Conservation (phyloP, 2,888 invertebrate species). For the Agriopis marginaria region DNA sequence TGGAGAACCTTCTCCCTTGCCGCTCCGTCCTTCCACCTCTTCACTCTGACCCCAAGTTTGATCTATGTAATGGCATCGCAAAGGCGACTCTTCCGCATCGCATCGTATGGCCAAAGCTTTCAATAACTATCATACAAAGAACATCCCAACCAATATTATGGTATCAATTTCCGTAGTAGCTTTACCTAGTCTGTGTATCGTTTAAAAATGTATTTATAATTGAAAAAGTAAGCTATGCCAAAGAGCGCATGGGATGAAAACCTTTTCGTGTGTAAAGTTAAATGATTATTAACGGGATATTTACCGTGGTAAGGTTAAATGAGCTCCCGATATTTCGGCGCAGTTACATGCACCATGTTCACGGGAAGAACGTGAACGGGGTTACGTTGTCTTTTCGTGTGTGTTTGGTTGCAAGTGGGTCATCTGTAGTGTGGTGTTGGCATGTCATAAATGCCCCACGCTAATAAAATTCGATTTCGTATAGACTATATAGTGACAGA, state of each 20-base stretch:
- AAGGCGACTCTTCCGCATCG: not conserved
- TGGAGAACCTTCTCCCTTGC: no score
- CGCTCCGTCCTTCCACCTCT: no score
- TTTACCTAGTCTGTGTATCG: no score
- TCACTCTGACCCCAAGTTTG: no score
- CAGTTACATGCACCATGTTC: no score
- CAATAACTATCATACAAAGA: not conserved
- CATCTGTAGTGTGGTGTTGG: not conserved
- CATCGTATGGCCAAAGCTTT: not conserved
- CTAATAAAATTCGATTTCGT: conserved; percentile 8
- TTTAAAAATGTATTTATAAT: no score
- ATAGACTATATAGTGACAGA: no score
- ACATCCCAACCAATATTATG: not conserved
- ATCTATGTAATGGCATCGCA: not conserved
- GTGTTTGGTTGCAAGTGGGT: conserved; percentile 4
- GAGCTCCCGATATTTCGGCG: no score
- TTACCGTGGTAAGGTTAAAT: no score
- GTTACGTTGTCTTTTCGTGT: conserved; percentile 5
- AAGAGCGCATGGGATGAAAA: not conserved
- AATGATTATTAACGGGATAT: no score
- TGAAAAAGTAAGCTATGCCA: not conserved
- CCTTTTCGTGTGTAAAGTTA: no score
- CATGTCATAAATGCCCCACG: not conserved
- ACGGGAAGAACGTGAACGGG: no score
- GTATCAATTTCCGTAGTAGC: not conserved